Conservation (phyloP, 2,797 vertebrate genomes). For the Aldrovandia affinis region DNA sequence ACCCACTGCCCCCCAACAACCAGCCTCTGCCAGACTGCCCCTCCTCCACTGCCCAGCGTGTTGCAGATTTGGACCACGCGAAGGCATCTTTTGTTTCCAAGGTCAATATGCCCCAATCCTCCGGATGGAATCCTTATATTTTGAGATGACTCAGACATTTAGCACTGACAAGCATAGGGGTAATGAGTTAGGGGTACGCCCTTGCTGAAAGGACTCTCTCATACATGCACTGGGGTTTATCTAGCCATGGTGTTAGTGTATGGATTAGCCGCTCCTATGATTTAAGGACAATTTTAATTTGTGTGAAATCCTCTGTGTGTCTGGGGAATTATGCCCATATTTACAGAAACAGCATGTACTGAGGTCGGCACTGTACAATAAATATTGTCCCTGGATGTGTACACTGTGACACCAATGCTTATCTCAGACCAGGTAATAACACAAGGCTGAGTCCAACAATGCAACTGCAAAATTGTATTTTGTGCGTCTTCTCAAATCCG, state of each 20-base stretch:
- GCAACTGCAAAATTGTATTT: background rate
- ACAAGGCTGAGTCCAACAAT: background rate
- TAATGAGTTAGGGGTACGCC: too few relatives aligned
- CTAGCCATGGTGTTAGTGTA: too few relatives aligned
- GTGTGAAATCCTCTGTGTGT: background rate
- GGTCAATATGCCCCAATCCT: background rate
- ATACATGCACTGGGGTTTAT: too few relatives aligned
- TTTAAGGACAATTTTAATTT: background rate
- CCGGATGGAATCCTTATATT: background rate
- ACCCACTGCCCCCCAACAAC: background rate
- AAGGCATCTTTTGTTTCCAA: background rate
- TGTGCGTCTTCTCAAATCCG: background rate
- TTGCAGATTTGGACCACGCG: background rate
- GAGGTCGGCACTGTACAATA: background rate
- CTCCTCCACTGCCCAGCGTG: background rate
- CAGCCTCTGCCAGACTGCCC: background rate
- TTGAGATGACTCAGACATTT: background rate
- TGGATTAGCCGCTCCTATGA: background rate
- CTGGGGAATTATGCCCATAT: background rate
- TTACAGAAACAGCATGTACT: background rate
- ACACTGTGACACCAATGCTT: background rate
- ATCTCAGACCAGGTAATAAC: background rate
- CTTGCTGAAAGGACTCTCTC: too few relatives aligned
- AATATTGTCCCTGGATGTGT: background rate
- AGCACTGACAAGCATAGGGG: background rate